Base-by-base conservation (phyloP, 2,797 vertebrate species). In the Pempheris klunzingeri region DNA sequence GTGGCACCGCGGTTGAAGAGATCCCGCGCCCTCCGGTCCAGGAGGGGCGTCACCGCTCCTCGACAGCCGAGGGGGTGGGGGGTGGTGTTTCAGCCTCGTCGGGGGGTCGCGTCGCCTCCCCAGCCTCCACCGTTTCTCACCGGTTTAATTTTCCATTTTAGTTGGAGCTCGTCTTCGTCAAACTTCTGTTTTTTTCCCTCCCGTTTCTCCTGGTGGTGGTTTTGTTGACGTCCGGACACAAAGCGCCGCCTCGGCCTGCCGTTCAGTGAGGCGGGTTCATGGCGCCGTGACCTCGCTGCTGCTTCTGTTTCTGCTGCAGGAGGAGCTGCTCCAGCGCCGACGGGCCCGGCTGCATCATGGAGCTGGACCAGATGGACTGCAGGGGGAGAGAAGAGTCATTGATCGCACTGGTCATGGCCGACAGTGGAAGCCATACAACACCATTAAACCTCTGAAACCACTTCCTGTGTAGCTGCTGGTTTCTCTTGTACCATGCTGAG, bases 291-390 rank as follows among this genome's bases (percentile, higher is more conserved):
- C 97, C 97, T 4, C 97, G 96, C 93, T 99, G 98, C 95, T 99
- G 98, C 94, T 99, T 99, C 94, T 99, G 97, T 76, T 99, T 98
- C 95, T 99, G 98, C 95, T 99, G 98, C 96, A 98, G 97, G 79
- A 99, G 94, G 90, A 99, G 96, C 95, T 99, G 98, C 96, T 99
- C 98, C 96, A 99, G 95, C 44, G 98, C 98, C 18, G 98, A 99
- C n/a, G 98, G 98, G 86, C 98, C 98, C 3, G 98, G 97, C 87
- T 97, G 98, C 98, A 99, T 98, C 98, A 99, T 99, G 90, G 98
- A 98, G 92, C 97, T 98, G 61, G 98, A 99, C 98, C 98, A 99
- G 94, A 99, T 99, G 24, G 98, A 99, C 98, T 99, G 81, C 73
- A 18, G 83, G 57, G 73, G 1, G 17, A 52, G 36, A 3, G 14